Evolutionary conservation across 1,140 invertebrate genomes (phyloP), one percentile per base, ranked within the genome.

Genomic region (Sarcophaga peregrina): DNA sequence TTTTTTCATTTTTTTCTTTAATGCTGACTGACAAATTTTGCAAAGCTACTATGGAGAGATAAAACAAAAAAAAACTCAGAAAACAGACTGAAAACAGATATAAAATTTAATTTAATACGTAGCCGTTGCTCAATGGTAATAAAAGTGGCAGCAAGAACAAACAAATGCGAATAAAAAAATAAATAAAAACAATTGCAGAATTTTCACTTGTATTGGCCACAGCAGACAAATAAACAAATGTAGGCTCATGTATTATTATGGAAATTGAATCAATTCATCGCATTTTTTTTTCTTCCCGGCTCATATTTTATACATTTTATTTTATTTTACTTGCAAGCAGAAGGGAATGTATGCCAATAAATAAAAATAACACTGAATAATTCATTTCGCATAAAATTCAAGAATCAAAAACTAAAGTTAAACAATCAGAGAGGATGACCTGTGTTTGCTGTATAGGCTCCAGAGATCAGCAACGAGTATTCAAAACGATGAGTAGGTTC

Each of bases 171-270:
- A n/a, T 68, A 6, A 68, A 58, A 8, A 58, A 58, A n/a, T 15
- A 58, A 58, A 58, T 7, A 58, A 58, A 58, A 8, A 68, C 3
- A 68, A 68, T 20, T 68, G 17, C 10, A 68, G 62, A 68, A 68
- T 68, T 68, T 68, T 68, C 62, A 68, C 62, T 68, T 68, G 58
- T 62, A n/a, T 58, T 6, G n/a, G 62, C 62, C 62, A 1, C 25
- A 68, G 62, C 25, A 68, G 62, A 68, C 62, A 68, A 25, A 68
- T 68, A 68, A 68, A 68, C 62, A 68, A 25, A 68, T 68, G 17
- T 68, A 25, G 10, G 62, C 25, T 20, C 62, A 68, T 25, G 20
- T 68, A 68, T 68, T 4, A 4, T 37, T 8, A 25, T 8, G 17
- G 62, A 68, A 68, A 68, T 68, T 68, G 62, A 25, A 68, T 68